Evolutionary conservation across 2,113 vertebrate genomes (phyloP), one percentile per base, ranked within the genome.

Genomic region (Leptobrachium ailaonicum): DNA sequence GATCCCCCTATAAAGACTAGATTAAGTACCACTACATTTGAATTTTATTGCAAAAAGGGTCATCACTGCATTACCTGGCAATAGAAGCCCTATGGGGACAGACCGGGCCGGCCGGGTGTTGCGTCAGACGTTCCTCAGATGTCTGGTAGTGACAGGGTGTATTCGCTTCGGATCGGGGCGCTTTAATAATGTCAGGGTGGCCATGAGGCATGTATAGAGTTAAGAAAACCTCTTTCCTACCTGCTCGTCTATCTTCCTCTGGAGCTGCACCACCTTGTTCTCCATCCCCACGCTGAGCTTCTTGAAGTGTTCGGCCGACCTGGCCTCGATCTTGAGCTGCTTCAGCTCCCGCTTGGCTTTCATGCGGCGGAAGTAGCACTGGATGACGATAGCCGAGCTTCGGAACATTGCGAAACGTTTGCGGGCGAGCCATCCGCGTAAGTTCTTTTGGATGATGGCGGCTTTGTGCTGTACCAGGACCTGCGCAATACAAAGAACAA

Each of bases 231-330:
- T 32, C 20, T 32, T 60, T 14, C 56, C 62, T 75, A 98, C 97
- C 96, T 98, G 95, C 56, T 97, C 96, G 0, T 98, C 95, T 2
- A 99, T 92, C 90, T 96, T 99, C 85, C 95, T 94, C 85, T 97
- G 97, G 13, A 98, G 92, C 86, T 98, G 97, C 0, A 99, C 95
- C 14, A 99, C 96, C 85, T 99, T 99, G 87, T 98, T 99, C 91
- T 99, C 98, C 98, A 99, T 99, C 73, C 98, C 98, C 0, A 93
- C 87, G 44, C 96, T 98, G 86, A 99, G 96, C 3, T 95, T 96
- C 86, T 95, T 98, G 64, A 97, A 90, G 77, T 94, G 95, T 73
- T 97, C 70, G 0, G 89, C 95, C 0, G 97, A 97, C n/a, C 95
- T 92, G 0, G 97, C 97, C 40, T 98, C 97, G 0, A 97, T 96